Base-by-base conservation (phyloP, 2,797 vertebrate species). In the Microctenopoma steveboyesi region DNA sequence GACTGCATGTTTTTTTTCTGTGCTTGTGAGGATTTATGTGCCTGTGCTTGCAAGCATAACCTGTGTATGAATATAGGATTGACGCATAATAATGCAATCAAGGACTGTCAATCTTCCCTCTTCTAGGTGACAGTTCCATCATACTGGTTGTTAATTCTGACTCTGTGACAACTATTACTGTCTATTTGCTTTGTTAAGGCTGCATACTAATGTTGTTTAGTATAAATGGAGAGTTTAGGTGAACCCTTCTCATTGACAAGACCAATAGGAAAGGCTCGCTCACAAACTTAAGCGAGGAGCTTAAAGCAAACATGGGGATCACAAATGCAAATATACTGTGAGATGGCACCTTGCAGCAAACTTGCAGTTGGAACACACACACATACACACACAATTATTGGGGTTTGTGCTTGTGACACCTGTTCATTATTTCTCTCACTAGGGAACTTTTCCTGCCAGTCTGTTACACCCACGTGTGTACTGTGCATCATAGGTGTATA, bases 381-480 rank as follows among this genome's bases (percentile, higher is more conserved):
- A 48, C 35, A 64, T 49, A 55, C 25, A 22, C 22, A 22, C 22
- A 22, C 22, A 22, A 61, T 64, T 66, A 75, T 58, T 75, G 73
- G 74, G 47, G 79, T 78, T 72, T 77, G 82, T 80, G 70, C 72
- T 82, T 45, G 76, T 60, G 85, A 86, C 87, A 90, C 84, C 80
- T 88, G 83, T 89, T 91, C 82, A 89, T 92, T 92, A 91, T 89
- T 83, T 86, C 50, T 84, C 87, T 82, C 87, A 81, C 80, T 79
- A 64, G 87, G 88, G 70, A 67, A 59, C 55, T 63, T 68, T 67
- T 62, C 81, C 78, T 81, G 70, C 76, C 68, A 74, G 51, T 72
- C 84, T 86, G 76, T 81, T 78, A 74, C 67, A 61, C 76, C 72
- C 61, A 79, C 63, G 14, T 61, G 40, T 2, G 13, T 40, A 51